A percentile compares a stretch with the other conserved stretches of the same genome.
These are phyloP conservation scores for Telmatochromis sp. DNA, from an alignment of 2,113 vertebrate species.

Conservation along the genomic window DNA sequence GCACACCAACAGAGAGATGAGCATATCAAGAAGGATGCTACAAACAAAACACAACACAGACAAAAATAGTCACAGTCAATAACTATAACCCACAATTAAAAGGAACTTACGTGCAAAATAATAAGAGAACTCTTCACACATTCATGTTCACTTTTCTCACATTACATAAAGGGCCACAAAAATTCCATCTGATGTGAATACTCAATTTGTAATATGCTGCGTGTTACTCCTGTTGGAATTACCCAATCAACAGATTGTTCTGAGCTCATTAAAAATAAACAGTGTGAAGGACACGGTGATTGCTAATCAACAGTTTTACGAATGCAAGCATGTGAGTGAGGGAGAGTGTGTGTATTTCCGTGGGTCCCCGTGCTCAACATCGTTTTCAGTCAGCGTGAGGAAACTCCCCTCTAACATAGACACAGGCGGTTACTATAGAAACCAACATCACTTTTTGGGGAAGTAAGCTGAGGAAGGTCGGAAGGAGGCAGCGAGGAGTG, in stretches of 20 bases:
- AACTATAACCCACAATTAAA: background rate
- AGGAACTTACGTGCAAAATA: background rate
- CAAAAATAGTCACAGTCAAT: background rate
- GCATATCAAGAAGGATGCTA: background rate
- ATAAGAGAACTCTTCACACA: background rate
- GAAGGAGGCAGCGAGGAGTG: background rate
- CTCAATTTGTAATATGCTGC: background rate
- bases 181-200: background rate
- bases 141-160: background rate
- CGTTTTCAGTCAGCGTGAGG: conserved; percentile 11
- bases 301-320: conserved; percentile 36
- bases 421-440: conserved; percentile 51
- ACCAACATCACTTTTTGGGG: conserved; percentile 44
- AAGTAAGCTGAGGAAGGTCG: background rate
- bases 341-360: background rate
- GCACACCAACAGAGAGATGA: background rate
- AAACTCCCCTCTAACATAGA: conserved; percentile 48
- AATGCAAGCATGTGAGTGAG: background rate
- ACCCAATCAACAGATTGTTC: conserved; percentile 25
- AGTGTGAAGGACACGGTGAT: conserved; percentile 23
- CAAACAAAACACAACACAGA: background rate
- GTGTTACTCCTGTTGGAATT: background rate
- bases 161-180: background rate
- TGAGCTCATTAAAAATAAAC: conserved; percentile 3
- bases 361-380: background rate